Evolutionary conservation across 2,113 vertebrate genomes (phyloP), one percentile per base, ranked within the genome.

Genomic region (Coturnix japonica): DNA sequence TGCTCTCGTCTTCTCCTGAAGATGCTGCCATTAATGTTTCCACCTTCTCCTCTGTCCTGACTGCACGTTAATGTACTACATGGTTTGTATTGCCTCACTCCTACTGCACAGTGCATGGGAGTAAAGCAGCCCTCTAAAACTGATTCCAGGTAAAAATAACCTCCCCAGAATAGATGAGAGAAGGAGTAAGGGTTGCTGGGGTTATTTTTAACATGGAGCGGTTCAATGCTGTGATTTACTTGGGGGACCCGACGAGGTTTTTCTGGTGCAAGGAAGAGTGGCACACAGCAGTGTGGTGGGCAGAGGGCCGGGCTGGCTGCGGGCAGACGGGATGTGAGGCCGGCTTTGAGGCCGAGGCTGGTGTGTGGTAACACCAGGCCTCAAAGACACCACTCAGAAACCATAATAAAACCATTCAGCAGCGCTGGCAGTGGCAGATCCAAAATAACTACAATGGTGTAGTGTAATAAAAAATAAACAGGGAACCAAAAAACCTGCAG

Each of bases 141-240:
- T 65, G 74, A 89, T 60, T 75, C 90, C 79, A 39, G 77, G 77
- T 90, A 94, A 95, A 96, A 95, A 94, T 94, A 95, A 74, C 44
- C 60, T 83, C 86, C 74, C 60, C 66, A 77, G 83, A 93, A 94
- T 91, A 96, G 91, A 74, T 43, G 65, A 35, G 80, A 74, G 87
- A 69, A 89, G 88, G 83, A 90, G 86, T 60, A 83, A 88, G 86
- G 83, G 83, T 75, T 93, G 86, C 65, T 28, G 8, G 77, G 46
- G 73, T 86, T 96, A 96, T 96, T 96, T 96, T 95, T 92, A 92
- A 39, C 30, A 61, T 5, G 73, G 54, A 60, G 8, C 10, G 4
- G 53, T 57, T 94, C 93, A 92, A 92, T 86, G 70, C 67, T 72
- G 75, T 93, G 85, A 91, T 94, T 96, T 60, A 94, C 18, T 7